These are phyloP conservation scores for Myxocyprinus asiaticus DNA, from an alignment of 2,113 vertebrate species.

Conservation along the genomic window DNA sequence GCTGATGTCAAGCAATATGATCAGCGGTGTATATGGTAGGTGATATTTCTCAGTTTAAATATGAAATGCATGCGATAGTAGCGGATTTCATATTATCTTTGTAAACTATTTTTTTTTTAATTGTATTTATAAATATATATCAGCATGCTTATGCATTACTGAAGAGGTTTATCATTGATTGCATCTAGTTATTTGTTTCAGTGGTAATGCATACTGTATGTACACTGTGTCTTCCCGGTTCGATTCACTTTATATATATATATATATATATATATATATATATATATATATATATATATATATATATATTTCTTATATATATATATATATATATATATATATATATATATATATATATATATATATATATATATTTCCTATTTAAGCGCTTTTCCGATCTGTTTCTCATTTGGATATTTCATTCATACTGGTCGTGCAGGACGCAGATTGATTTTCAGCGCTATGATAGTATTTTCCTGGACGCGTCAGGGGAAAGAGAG, in stretches of 20 bases:
- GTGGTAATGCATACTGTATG: too few species aligned
- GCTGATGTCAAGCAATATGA: conserved; percentile 90
- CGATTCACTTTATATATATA: background rate
- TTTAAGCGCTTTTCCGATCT: conserved; percentile 2
- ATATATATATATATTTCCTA: background rate
- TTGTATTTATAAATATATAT: too few species aligned
- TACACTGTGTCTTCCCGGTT: too few species aligned
- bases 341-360: too few species aligned
- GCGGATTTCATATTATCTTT: background rate
- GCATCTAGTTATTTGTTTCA: too few species aligned
- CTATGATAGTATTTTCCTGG: conserved; percentile 32
- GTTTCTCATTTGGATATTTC: conserved; percentile 23
- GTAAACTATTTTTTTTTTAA: too few species aligned
- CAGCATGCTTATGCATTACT: too few species aligned
- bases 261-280: background rate
- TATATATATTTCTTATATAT: too few species aligned
- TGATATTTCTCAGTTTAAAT: conserved; percentile 1
- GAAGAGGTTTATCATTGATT: too few species aligned
- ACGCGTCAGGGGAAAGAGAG: conserved; percentile 43
- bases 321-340: too few species aligned
- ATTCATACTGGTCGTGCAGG: conserved; percentile 17
- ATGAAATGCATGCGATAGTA: background rate
- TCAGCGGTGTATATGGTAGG: conserved; percentile 99
- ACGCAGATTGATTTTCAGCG: conserved; percentile 34
- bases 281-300: background rate